These are phyloP conservation scores for Mohoua ochrocephala DNA, from an alignment of 2,113 vertebrate species.

Conservation along the genomic window DNA sequence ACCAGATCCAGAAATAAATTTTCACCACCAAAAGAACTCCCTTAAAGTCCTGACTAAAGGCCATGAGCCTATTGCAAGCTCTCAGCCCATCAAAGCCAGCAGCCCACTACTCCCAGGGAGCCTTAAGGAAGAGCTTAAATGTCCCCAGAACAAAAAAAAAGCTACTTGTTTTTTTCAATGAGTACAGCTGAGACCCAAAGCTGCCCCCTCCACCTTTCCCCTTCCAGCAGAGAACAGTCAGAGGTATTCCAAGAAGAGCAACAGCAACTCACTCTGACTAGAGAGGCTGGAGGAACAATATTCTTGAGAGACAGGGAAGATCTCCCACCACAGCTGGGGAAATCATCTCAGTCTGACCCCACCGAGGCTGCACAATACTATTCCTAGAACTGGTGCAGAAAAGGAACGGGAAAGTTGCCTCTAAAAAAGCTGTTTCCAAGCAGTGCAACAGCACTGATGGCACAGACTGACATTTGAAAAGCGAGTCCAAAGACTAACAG, in stretches of 20 bases:
- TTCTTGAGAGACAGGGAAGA: not conserved
- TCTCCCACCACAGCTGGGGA: not conserved
- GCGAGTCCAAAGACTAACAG: not conserved
- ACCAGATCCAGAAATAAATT: not conserved
- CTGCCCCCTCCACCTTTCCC: not conserved
- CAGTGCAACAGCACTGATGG: not conserved
- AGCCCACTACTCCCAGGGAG: not conserved
- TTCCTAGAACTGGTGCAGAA: not conserved
- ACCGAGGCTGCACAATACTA: rapidly evolving
- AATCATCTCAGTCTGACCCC: not conserved
- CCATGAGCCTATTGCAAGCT: not conserved
- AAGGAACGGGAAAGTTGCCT: not conserved
- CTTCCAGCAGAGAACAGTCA: not conserved
- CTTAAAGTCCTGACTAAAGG: not conserved
- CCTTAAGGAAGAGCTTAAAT: not conserved
- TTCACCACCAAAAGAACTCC: not conserved
- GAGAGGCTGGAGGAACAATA: not conserved
- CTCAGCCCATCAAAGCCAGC: not conserved
- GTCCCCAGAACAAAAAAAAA: not conserved
- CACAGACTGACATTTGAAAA: not conserved
- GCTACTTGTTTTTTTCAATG: not conserved
- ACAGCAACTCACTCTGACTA: not conserved
- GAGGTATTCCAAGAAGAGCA: not conserved
- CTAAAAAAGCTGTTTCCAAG: not conserved
- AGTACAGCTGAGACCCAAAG: not conserved